Conservation (phyloP, 2,113 vertebrate genomes). For the Campylorhamphus procurvoides region DNA sequence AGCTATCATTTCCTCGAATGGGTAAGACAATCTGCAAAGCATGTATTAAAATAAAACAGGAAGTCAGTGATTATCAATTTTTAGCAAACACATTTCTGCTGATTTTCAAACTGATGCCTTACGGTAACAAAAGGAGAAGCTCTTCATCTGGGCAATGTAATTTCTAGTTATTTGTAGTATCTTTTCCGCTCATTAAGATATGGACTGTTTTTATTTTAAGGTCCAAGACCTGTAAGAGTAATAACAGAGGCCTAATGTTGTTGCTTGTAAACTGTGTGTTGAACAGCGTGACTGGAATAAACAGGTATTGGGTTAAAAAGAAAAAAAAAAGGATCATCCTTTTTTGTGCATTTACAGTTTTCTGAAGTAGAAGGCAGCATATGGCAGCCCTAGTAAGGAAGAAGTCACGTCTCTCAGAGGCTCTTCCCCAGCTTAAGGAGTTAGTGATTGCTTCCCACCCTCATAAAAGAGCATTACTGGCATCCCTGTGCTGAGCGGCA, state of each 20-base stretch:
- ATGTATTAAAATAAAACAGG: conserved; percentile 18
- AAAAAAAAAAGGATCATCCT: not conserved
- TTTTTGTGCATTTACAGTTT: conserved; percentile 2
- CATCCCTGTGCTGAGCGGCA: not conserved
- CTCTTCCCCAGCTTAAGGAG: not conserved
- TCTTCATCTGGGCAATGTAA: not conserved
- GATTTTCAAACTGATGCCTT: not conserved
- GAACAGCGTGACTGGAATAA: not conserved
- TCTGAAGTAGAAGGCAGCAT: conserved; percentile 5
- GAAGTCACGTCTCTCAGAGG: conserved; percentile 1
- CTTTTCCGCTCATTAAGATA: not conserved
- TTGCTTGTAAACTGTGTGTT: not conserved
- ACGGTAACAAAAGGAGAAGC: not conserved
- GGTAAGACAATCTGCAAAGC: not conserved
- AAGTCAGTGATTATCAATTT: conserved; percentile 34
- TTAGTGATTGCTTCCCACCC: not conserved
- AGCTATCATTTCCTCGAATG: not conserved
- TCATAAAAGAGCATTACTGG: not conserved
- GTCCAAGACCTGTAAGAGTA: not conserved
- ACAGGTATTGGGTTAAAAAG: not conserved
- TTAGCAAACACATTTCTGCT: not conserved
- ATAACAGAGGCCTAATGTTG: not conserved
- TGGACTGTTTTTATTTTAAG: not conserved
- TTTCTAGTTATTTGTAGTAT: not conserved
- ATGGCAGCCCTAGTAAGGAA: not conserved